Conservation (phyloP, 2,888 invertebrate species). For the Theretra japonica region DNA sequence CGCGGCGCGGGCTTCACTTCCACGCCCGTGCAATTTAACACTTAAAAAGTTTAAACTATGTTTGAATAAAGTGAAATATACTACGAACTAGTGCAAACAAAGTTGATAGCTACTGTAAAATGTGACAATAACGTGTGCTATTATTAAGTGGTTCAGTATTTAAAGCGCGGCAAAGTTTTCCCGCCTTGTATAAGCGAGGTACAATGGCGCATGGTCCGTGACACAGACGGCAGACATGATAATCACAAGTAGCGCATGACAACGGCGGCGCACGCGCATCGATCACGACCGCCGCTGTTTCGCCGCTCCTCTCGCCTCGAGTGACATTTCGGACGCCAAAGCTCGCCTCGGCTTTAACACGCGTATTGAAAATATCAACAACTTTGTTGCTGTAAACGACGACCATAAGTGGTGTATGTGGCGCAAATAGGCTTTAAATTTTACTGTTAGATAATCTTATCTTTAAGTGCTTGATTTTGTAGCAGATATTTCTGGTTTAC, state of each 20-base stretch:
- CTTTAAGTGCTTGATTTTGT: not conserved
- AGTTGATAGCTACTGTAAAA: too few species aligned
- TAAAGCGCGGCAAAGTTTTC: not conserved
- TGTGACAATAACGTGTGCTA: not conserved
- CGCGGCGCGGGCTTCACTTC: constrained; percentile 67
- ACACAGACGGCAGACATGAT: constrained; percentile 72
- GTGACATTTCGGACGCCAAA: constrained; percentile 61
- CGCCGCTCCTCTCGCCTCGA: constrained; percentile 46
- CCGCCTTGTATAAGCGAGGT: constrained; percentile 24
- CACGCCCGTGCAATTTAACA: constrained; percentile 58
- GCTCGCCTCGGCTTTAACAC: constrained; percentile 35
- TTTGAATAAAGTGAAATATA: not conserved
- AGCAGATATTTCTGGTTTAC: too few species aligned
- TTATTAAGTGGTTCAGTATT: not conserved
- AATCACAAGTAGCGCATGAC: constrained; percentile 80
- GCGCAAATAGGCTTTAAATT: not conserved
- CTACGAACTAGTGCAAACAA: not conserved
- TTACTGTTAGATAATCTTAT: constrained; percentile 1
- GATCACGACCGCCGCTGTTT: constrained; percentile 67
- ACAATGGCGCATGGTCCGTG: constrained; percentile 57
- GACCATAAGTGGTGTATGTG: not conserved
- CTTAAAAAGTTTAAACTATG: constrained; percentile 36
- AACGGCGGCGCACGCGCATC: constrained; percentile 72
- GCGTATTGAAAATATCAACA: constrained; percentile 33
- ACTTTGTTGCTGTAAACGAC: constrained; percentile 34